A percentile compares a stretch with the other conserved stretches of the same genome.
These are phyloP conservation scores for Axinella damicornis DNA, from an alignment of 37 sponge, comb jelly and placozoan species.

Conservation along the genomic window DNA sequence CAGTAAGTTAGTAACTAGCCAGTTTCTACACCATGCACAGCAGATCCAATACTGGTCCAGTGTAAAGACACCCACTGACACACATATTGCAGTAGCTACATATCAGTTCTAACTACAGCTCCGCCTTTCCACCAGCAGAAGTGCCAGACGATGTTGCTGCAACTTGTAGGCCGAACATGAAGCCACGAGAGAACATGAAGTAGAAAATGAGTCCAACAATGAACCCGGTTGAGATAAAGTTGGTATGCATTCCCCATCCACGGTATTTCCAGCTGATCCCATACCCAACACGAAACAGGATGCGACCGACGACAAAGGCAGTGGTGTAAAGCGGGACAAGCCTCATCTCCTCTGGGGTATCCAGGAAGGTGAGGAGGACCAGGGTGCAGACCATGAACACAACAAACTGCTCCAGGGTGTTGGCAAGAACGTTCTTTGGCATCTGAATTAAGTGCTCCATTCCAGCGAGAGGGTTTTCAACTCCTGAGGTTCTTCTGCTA, in stretches of 20 bases:
- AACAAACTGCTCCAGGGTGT: slow-evolving; percentile 64
- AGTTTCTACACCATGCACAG: no score
- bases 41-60: no score
- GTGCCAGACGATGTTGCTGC: neutral
- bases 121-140: neutral
- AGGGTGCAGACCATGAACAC: neutral
- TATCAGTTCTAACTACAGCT: neutral
- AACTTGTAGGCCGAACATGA: slow-evolving; percentile 3
- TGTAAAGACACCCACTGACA: no score
- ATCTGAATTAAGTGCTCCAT: slow-evolving; percentile 52
- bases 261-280: slow-evolving; percentile 34
- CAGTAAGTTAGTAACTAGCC: no score
- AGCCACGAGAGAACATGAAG: slow-evolving; percentile 25
- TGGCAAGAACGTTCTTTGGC: slow-evolving; percentile 43
- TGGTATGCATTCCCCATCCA: slow-evolving; percentile 29
- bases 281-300: slow-evolving; percentile 62
- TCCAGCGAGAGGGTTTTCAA: slow-evolving; percentile 46
- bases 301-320: slow-evolving; percentile 41
- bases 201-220: slow-evolving; percentile 11
- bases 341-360: slow-evolving; percentile 48
- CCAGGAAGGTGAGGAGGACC: slow-evolving; percentile 13
- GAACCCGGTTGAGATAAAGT: neutral
- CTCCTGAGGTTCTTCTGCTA: neutral
- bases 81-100: no score
- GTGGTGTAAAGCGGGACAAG: slow-evolving; percentile 47